Conservation (phyloP, 2,888 invertebrate genomes). For the Cecidostiba fungosa region DNA sequence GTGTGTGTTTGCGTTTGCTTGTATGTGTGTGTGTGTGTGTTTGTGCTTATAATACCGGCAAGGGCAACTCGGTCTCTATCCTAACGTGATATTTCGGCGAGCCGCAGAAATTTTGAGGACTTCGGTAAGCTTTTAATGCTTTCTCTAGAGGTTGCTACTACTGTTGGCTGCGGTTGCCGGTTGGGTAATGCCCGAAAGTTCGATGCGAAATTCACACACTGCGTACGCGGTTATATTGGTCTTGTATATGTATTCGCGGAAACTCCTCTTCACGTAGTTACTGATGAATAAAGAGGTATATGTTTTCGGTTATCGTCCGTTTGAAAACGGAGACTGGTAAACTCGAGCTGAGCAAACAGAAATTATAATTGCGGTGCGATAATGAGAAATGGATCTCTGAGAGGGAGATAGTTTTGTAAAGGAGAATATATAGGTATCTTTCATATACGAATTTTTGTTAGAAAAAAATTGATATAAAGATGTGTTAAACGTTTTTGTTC, state of each 20-base stretch:
- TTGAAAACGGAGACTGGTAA: not conserved
- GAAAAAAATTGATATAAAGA: no score
- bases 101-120: constrained; percentile 34
- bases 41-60: not conserved
- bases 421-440: no score
- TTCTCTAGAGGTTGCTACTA: not conserved
- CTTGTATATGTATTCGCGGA: constrained; percentile 15
- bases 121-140: constrained; percentile 47
- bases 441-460: no score
- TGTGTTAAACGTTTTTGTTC: constrained; percentile 30
- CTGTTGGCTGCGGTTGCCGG: not conserved
- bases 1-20: not conserved
- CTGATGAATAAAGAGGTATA: not conserved
- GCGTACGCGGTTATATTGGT: not conserved
- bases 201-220: constrained; percentile 35
- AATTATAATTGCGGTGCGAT: not conserved
- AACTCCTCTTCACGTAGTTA: not conserved
- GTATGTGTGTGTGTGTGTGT: not conserved
- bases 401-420: no score
- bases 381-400: no score
- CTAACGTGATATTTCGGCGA: not conserved
- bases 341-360: not conserved
- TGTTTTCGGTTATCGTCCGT: not conserved
- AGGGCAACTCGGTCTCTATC: not conserved
- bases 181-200: constrained; percentile 25